Percentiles rank a stretch among this genome's conserved stretches.
Conservation (phyloP, 2,888 invertebrate species). For the Carterocephalus palaemon region DNA sequence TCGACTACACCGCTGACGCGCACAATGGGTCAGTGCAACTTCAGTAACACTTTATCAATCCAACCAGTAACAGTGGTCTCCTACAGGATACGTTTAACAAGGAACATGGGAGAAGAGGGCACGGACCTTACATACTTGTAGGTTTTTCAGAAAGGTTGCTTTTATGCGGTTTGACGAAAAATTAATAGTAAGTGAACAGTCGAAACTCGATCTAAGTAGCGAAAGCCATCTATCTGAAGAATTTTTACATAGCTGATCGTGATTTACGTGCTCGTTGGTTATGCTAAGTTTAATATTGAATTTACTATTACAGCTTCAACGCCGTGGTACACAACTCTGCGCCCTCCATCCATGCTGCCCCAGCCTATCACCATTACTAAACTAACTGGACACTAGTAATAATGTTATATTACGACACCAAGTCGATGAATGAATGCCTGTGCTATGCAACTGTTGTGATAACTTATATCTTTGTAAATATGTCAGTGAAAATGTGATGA, state of each 20-base stretch:
- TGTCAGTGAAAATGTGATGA: conserved; percentile 8
- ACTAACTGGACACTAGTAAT: background rate
- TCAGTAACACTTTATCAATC: no score
- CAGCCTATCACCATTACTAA: conserved; percentile 41
- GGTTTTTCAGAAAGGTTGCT: no score
- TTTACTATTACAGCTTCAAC: conserved; percentile 59
- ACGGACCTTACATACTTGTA: no score
- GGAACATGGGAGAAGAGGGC: no score
- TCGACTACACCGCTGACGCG: conserved; percentile 81
- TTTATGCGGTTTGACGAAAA: no score
- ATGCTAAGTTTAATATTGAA: background rate
- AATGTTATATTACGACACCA: background rate
- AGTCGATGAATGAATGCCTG: conserved; percentile 14
- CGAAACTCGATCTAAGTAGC: no score
- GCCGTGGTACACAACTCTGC: conserved; percentile 70
- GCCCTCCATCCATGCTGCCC: conserved; percentile 54
- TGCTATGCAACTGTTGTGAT: conserved; percentile 11
- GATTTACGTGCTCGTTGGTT: no score
- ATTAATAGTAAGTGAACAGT: no score
- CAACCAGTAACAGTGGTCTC: no score
- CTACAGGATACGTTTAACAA: no score
- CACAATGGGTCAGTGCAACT: conserved; percentile 79
- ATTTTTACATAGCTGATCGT: no score
- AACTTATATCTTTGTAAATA: conserved; percentile 34
- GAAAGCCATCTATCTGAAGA: no score